Evolutionary conservation across 53 echinoderm and acorn worm species (phyloP).

Genomic region (Pentamera pediparva): DNA sequence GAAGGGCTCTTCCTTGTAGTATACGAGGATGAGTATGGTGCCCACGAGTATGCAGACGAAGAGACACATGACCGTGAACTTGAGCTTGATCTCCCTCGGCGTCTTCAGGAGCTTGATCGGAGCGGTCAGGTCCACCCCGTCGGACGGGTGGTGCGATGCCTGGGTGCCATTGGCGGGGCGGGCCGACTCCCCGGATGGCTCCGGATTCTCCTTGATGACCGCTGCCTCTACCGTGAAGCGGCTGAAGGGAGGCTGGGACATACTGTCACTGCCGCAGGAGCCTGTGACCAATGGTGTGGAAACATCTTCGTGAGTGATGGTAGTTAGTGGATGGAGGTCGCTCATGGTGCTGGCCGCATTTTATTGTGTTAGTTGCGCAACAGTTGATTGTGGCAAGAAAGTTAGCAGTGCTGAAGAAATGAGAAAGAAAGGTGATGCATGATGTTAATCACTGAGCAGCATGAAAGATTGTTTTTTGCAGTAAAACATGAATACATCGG

Average conservation of each 20-base stretch:
- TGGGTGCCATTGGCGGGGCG: not conserved
- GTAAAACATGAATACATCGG: too few species aligned
- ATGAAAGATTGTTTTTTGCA: too few species aligned
- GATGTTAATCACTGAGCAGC: too few species aligned
- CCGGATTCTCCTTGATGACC: not conserved
- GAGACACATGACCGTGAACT: constrained; percentile 59
- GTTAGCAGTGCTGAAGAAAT: constrained; percentile 17
- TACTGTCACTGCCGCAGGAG: not conserved
- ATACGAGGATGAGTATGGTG: constrained; percentile 63
- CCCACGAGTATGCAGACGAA: constrained; percentile 67
- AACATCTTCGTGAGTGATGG: constrained; percentile 12
- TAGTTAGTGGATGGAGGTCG: not conserved
- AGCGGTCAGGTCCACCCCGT: constrained; percentile 58
- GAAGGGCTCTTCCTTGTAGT: constrained; percentile 70
- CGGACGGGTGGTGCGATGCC: constrained; percentile 1
- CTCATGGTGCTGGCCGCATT: not conserved
- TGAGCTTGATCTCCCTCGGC: constrained; percentile 81
- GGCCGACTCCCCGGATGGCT: not conserved
- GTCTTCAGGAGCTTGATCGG: constrained; percentile 70
- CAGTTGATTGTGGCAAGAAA: not conserved
- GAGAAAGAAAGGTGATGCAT: not conserved
- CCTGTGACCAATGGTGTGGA: constrained; percentile 41
- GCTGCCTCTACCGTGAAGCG: constrained; percentile 24
- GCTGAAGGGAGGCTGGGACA: constrained; percentile 8
- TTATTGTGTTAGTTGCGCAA: not conserved